Base-by-base conservation (phyloP, 2,888 invertebrate genomes). In the Papilio gigon region DNA sequence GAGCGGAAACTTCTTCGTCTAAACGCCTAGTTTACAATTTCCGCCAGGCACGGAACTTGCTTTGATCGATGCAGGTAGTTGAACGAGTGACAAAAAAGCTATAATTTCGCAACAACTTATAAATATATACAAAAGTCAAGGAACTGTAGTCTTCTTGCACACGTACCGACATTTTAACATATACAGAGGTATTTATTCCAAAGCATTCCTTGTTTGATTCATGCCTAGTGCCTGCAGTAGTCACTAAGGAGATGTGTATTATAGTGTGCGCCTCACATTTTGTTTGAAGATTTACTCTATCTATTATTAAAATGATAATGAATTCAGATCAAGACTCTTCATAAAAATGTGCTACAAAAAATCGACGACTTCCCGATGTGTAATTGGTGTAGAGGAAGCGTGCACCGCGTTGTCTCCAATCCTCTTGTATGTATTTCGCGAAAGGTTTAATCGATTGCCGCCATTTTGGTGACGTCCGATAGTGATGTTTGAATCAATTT, bases 381-480 rank as follows among this genome's bases (percentile, higher is more conserved):
- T n/a, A n/a, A 58, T 33, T 58, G 59, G 22, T 22, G 20, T n/a
- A n/a, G 14, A 50, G 14, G 27, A 56, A 56, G 17, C 14, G 30
- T 30, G 17, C 9, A 30, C 9, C 30, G 17, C 30, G 17, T 56
- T n/a, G 22, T 17, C 25, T 25, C 12, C 50, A 58, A 67, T 47
- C 47, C 50, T 50, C 53, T 62, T 69, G 37, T 69, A 69, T 69
- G 69, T 69, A 69, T 69, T 62, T 33, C 65, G 65, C 60, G n/a
- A 53, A 69, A 56, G 61, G 42, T 65, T 30, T 22, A 61, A 69
- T 69, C 65, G 35, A 69, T 69, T 44, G 30, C 37, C 42, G 69
- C 61, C 53, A 69, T 69, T 69, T 65, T 58, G 33, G 60, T 65
- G 69, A 69, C 69, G 64, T 40, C 50, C 65, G 69, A 69, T 69